These are phyloP conservation scores for Notodonta ziczac DNA, from an alignment of 2,888 invertebrate genomes.

Conservation along the genomic window DNA sequence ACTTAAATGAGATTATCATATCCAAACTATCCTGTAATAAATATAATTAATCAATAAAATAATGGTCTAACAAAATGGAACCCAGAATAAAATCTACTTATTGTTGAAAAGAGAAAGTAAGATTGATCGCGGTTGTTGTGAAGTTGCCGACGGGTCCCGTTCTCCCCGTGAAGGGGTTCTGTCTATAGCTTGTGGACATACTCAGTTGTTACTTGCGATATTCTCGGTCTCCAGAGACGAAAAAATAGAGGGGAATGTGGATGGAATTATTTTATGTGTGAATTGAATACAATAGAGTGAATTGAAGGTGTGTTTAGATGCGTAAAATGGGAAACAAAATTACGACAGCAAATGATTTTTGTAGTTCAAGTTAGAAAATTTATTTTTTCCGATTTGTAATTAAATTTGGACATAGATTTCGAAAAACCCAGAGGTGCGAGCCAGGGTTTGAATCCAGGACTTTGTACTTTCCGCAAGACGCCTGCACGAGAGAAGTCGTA, in stretches of 20 bases:
- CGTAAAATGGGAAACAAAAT: too few relatives aligned
- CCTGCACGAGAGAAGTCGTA: slow-evolving; percentile 31
- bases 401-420: too few relatives aligned
- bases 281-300: neutral
- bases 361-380: too few relatives aligned
- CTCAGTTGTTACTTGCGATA: slow-evolving; percentile 5
- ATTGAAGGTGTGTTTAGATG: too few relatives aligned
- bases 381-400: too few relatives aligned
- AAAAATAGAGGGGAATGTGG: neutral
- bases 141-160: slow-evolving; percentile 54
- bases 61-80: slow-evolving; percentile 39
- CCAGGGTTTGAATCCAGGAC: too few relatives aligned
- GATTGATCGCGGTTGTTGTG: slow-evolving; percentile 73
- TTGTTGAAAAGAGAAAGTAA: slow-evolving; percentile 70
- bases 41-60: slow-evolving; percentile 50
- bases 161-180: slow-evolving; percentile 8
- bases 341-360: too few relatives aligned
- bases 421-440: too few relatives aligned
- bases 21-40: slow-evolving; percentile 13
- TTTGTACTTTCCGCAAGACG: too few relatives aligned
- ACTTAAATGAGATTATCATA: too few relatives aligned
- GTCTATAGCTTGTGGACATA: slow-evolving; percentile 7
- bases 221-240: neutral
- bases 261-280: neutral
- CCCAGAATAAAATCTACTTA: slow-evolving; percentile 60